Evolutionary conservation across 2,797 vertebrate genomes (phyloP).

Genomic region (Myotis myotis): DNA sequence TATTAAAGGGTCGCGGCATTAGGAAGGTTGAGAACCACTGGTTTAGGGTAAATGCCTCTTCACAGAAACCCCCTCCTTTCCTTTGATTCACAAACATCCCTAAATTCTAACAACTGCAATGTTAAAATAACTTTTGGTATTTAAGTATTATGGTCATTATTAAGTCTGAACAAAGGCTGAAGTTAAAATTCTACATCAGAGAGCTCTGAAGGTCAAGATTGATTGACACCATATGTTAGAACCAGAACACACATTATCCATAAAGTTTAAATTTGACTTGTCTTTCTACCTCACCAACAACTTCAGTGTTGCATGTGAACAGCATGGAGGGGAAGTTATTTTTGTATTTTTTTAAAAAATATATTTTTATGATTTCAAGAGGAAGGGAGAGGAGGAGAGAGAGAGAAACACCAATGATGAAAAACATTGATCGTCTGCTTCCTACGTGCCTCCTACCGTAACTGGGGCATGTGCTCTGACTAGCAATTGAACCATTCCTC

Average conservation of each 20-base stretch:
- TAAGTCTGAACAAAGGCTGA: background rate
- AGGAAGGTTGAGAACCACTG: no score
- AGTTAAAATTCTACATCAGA: background rate
- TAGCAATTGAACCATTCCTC: no score
- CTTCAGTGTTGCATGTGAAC: background rate
- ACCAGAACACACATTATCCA: background rate
- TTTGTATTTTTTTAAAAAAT: background rate
- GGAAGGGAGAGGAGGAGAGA: no score
- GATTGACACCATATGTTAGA: background rate
- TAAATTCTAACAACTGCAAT: background rate
- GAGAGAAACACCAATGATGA: no score
- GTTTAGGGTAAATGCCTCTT: background rate
- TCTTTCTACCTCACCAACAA: background rate
- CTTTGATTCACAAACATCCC: background rate
- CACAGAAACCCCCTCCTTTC: background rate
- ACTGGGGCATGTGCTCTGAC: no score
- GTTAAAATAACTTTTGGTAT: constrained; percentile 2
- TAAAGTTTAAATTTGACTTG: background rate
- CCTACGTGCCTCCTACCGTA: no score
- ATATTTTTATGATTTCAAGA: no score
- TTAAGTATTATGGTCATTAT: background rate
- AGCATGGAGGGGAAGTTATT: background rate
- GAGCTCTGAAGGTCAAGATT: background rate
- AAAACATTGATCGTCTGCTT: no score
- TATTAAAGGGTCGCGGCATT: no score